Conservation (phyloP, 2,113 vertebrate species). For the Notothenia rossii region DNA sequence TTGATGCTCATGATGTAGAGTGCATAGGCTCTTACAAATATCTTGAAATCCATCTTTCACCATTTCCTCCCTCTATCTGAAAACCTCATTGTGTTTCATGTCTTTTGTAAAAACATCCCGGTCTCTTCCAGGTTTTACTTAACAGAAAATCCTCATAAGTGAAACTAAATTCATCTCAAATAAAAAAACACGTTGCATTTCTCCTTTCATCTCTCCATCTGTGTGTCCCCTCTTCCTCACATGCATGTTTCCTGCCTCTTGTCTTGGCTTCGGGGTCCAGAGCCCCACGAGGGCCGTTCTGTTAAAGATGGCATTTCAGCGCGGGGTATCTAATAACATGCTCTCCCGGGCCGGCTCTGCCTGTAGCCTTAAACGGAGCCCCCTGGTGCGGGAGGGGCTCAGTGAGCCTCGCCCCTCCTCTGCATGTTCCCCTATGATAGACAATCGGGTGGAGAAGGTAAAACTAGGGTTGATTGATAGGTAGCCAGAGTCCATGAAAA, state of each 20-base stretch:
- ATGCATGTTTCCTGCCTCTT: constrained; percentile 73
- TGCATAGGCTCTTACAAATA: not conserved
- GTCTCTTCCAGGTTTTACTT: not conserved
- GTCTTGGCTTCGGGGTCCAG: constrained; percentile 72
- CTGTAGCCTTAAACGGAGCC: constrained; percentile 85
- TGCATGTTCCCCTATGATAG: constrained; percentile 81
- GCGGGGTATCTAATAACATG: constrained; percentile 80
- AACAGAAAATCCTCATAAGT: not conserved
- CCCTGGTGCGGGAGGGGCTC: constrained; percentile 83
- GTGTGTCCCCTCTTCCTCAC: constrained; percentile 58
- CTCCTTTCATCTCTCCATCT: constrained; percentile 38
- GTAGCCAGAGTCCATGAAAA: not conserved
- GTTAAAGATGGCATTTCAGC: constrained; percentile 91
- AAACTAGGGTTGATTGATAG: constrained; percentile 57
- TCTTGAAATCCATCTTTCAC: not conserved
- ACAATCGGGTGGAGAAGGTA: constrained; percentile 87
- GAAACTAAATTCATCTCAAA: no score
- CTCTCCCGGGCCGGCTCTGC: constrained; percentile 86
- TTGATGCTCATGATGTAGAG: not conserved
- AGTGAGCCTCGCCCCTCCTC: constrained; percentile 82
- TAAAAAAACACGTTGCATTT: not conserved
- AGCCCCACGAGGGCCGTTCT: constrained; percentile 86
- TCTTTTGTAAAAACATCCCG: not conserved
- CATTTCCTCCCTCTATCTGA: not conserved
- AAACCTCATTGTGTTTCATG: not conserved